phyloP scores from a whole-genome alignment of 2,888 invertebrate species.

The Archips xylosteana region DNA sequence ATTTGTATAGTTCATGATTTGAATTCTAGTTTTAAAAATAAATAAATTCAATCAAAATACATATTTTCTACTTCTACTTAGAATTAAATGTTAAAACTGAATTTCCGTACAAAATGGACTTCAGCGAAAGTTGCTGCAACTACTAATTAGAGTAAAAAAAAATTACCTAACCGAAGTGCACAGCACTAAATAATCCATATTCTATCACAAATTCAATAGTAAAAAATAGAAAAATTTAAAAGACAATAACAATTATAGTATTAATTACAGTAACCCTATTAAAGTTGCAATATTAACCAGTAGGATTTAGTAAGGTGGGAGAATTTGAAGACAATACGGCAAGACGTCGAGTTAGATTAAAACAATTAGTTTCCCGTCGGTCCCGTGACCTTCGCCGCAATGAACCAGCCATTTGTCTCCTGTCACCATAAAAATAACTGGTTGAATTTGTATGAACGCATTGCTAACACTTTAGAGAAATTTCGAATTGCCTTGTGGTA shows the following conservation, averaged over 20 bases:
- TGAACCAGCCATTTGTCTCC: slow-evolving; percentile 26
- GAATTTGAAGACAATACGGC: slow-evolving; percentile 39
- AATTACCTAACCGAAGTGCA: too few relatives aligned
- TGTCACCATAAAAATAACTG: slow-evolving; percentile 24
- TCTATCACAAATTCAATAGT: too few relatives aligned
- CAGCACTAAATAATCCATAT: too few relatives aligned
- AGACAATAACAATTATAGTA: neutral
- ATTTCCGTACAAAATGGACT: too few relatives aligned
- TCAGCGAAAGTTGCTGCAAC: too few relatives aligned
- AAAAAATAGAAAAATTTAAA: too few relatives aligned
- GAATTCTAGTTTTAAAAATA: too few relatives aligned
- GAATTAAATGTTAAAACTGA: too few relatives aligned
- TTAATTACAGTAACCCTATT: neutral
- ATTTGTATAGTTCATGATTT: neutral
- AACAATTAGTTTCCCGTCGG: slow-evolving; percentile 38
- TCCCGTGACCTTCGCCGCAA: slow-evolving; percentile 24
- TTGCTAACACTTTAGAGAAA: neutral
- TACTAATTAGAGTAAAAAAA: too few relatives aligned
- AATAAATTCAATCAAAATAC: too few relatives aligned
- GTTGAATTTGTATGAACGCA: neutral
- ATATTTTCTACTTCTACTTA: too few relatives aligned
- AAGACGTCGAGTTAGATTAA: slow-evolving; percentile 34
- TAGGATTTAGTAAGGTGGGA: slow-evolving; percentile 24
- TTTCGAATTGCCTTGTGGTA: neutral
- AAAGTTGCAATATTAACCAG: slow-evolving; percentile 15